Conservation (phyloP, 2,113 vertebrate species). For the Chionodraco myersi region DNA sequence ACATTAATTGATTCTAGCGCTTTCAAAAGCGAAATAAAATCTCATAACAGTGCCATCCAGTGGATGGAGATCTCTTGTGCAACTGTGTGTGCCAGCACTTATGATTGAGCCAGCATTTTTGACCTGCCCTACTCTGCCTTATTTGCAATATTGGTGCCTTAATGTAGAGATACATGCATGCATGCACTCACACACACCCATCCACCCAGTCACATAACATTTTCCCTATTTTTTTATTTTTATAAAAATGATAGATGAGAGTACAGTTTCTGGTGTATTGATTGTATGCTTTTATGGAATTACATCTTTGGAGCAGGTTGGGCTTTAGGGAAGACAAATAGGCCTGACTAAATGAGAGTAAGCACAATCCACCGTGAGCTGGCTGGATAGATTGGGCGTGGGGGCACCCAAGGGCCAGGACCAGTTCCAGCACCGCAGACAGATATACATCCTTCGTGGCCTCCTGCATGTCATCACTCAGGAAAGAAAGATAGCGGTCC, state of each 20-base stretch:
- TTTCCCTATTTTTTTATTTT: constrained; percentile 67
- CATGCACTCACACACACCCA: constrained; percentile 34
- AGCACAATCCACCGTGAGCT: constrained; percentile 74
- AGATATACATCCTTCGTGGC: constrained; percentile 67
- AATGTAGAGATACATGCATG: constrained; percentile 22
- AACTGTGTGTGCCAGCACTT: constrained; percentile 19
- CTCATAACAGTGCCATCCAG: constrained; percentile 76
- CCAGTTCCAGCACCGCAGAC: constrained; percentile 60
- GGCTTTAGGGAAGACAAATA: constrained; percentile 83
- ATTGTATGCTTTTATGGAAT: constrained; percentile 88
- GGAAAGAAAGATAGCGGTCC: constrained; percentile 52
- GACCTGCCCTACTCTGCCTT: constrained; percentile 28
- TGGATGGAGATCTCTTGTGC: constrained; percentile 60
- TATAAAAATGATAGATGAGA: constrained; percentile 84
- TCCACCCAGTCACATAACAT: constrained; percentile 31
- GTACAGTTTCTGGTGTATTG: constrained; percentile 81
- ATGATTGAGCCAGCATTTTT: constrained; percentile 35
- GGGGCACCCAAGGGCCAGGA: constrained; percentile 65
- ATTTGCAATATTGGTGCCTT: constrained; percentile 43
- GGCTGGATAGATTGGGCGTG: constrained; percentile 67
- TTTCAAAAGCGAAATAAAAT: constrained; percentile 23
- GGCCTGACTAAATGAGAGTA: constrained; percentile 80
- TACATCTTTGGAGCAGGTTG: constrained; percentile 83
- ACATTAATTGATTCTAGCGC: constrained; percentile 64
- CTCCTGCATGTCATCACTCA: constrained; percentile 56